Conservation (phyloP, 2,888 invertebrate genomes). For the Deladenus siricidicola region DNA sequence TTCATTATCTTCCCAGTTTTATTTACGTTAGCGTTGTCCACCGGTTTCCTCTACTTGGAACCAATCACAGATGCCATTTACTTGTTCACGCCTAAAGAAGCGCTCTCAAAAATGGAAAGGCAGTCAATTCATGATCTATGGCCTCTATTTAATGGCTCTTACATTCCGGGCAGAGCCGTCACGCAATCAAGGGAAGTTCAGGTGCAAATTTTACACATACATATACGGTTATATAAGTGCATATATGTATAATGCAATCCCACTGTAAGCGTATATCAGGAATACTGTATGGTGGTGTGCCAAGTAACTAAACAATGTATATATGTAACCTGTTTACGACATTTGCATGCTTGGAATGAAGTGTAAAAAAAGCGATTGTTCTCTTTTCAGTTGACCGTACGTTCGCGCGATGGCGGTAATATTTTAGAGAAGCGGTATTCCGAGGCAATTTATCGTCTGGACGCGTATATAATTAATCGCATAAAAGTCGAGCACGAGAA, state of each 20-base stretch:
- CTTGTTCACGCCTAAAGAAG: constrained; percentile 49
- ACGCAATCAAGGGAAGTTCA: constrained; percentile 51
- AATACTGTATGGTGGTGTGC: no score
- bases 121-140: constrained; percentile 51
- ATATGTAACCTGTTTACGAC: not conserved
- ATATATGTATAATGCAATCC: no score
- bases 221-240: no score
- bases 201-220: no score
- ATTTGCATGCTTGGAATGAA: not conserved
- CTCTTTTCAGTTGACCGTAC: constrained; percentile 63
- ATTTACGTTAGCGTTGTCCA: constrained; percentile 39
- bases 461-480: constrained; percentile 38
- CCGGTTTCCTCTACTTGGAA: constrained; percentile 45
- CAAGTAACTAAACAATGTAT: not conserved
- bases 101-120: constrained; percentile 45
- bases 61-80: constrained; percentile 47
- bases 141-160: constrained; percentile 50
- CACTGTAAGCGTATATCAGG: no score
- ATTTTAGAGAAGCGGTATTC: constrained; percentile 64
- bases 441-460: constrained; percentile 45
- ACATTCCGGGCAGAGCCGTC: constrained; percentile 53
- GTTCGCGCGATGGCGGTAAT: constrained; percentile 71
- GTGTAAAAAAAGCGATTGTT: no score
- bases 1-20: constrained; percentile 51
- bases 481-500: constrained; percentile 37